These are phyloP conservation scores for Sus cebifrons DNA, from an alignment of 2,797 vertebrate genomes.

Conservation along the genomic window DNA sequence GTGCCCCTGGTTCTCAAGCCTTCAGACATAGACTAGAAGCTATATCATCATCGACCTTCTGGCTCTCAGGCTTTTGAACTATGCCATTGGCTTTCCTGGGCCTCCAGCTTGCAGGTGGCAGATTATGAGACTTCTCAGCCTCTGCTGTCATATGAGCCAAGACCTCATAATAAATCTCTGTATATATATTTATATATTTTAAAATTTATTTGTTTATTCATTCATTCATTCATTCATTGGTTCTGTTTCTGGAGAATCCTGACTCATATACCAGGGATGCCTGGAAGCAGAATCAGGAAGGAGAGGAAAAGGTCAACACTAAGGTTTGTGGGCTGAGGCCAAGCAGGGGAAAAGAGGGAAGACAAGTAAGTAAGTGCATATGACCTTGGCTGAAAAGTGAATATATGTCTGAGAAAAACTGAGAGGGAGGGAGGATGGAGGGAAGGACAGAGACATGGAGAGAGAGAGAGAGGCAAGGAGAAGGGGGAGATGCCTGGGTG, in stretches of 20 bases:
- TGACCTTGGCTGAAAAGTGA: background rate
- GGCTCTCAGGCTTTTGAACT: background rate
- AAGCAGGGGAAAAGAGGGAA: background rate
- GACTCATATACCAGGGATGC: background rate
- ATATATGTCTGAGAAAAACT: background rate
- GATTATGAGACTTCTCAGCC: background rate
- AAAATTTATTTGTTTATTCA: no score
- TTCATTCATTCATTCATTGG: background rate
- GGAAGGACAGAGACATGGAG: background rate
- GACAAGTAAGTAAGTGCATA: background rate
- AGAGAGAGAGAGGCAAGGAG: background rate
- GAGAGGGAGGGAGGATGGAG: background rate
- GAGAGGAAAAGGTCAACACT: background rate
- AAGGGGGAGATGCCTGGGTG: background rate
- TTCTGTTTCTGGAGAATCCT: conserved; percentile 6
- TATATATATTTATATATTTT: background rate
- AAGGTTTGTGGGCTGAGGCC: background rate
- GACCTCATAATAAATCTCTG: background rate
- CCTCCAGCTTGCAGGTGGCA: background rate
- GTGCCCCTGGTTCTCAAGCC: background rate
- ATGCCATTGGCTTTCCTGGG: background rate
- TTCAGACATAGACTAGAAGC: background rate
- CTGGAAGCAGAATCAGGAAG: background rate
- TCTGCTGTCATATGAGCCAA: background rate
- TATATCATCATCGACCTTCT: background rate